phyloP scores from a whole-genome alignment of 2,888 invertebrate genomes.

The Hirtodrosophila cameraria region DNA sequence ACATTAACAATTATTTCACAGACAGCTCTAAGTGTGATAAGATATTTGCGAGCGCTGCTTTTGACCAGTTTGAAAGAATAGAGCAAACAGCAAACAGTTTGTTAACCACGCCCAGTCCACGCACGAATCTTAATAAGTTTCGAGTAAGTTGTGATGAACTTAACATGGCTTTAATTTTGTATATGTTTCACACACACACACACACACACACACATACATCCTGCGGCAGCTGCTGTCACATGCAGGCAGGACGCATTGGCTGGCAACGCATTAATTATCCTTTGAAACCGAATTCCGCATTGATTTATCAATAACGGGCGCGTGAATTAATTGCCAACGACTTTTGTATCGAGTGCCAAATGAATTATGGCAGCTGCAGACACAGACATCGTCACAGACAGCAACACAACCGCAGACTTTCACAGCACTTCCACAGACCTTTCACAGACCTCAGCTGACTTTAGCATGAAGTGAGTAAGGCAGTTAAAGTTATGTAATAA shows the following conservation, averaged over 20 bases:
- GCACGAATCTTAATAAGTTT: too few relatives aligned
- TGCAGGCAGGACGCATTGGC: conserved; percentile 40
- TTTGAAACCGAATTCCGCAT: conserved; percentile 60
- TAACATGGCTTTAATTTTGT: neutral
- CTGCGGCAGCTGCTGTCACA: conserved; percentile 50
- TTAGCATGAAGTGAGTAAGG: too few relatives aligned
- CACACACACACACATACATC: conserved; percentile 1
- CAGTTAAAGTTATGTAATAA: conserved; percentile 64
- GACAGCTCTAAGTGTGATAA: too few relatives aligned
- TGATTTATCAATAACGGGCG: conserved; percentile 67
- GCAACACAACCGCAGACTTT: too few relatives aligned
- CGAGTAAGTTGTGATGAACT: too few relatives aligned
- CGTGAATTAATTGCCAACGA: conserved; percentile 73
- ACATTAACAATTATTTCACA: too few relatives aligned
- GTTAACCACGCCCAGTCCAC: too few relatives aligned
- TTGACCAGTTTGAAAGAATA: too few relatives aligned
- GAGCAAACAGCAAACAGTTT: too few relatives aligned
- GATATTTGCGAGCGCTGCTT: too few relatives aligned
- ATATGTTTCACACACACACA: conserved; percentile 2
- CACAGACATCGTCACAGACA: conserved; percentile 6
- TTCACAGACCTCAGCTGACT: neutral
- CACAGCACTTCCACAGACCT: too few relatives aligned
- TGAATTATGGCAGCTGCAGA: conserved; percentile 55
- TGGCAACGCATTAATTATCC: conserved; percentile 72
- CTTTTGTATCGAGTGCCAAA: conserved; percentile 67